These are phyloP conservation scores for Drosophila barbarae DNA, from an alignment of 2,888 invertebrate genomes.

Conservation along the genomic window DNA sequence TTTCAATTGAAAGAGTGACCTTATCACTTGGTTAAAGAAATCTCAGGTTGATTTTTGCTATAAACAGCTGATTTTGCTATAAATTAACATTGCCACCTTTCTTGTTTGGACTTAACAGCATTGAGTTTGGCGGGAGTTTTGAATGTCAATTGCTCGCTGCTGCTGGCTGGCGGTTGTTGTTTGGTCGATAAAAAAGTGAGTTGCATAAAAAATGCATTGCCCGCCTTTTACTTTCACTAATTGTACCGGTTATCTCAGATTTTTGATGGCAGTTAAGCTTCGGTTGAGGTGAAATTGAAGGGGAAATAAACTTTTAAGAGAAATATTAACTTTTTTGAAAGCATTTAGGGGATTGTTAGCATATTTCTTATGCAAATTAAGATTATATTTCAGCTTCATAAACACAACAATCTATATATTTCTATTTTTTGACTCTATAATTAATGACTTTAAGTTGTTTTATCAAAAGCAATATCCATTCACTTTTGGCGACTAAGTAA, in stretches of 20 bases:
- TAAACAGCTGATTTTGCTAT: background rate
- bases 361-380: no score
- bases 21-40: background rate
- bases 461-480: background rate
- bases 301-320: background rate
- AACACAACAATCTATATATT: no score
- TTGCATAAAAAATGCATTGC: slow-evolving; percentile 19
- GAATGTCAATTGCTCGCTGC: background rate
- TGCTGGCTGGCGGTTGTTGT: slow-evolving; percentile 24
- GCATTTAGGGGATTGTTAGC: no score
- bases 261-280: background rate
- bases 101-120: slow-evolving; percentile 1
- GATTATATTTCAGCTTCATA: no score
- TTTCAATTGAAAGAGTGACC: slow-evolving; percentile 1
- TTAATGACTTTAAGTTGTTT: background rate
- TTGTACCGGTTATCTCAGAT: slow-evolving; percentile 40
- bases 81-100: background rate
- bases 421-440: background rate
- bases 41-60: background rate
- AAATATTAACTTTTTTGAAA: no score
- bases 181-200: slow-evolving; percentile 58
- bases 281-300: slow-evolving; percentile 2
- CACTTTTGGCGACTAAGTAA: slow-evolving; percentile 6
- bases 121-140: slow-evolving; percentile 16
- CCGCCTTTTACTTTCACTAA: slow-evolving; percentile 49